phyloP scores from a whole-genome alignment of 2,888 invertebrate genomes.

The Thera obeliscata region DNA sequence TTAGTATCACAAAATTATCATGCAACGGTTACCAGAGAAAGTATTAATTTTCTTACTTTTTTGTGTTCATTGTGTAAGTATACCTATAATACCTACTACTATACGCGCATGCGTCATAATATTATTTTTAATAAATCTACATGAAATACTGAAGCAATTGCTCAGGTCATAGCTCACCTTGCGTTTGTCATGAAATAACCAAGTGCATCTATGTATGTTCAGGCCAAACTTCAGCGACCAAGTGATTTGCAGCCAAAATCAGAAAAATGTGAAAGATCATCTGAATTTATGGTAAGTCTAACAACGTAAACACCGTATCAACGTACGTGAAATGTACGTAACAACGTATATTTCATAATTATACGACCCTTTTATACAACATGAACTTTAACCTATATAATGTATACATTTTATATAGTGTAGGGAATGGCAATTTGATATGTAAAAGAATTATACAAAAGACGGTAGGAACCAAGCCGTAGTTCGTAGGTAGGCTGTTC shows the following conservation, averaged over 20 bases:
- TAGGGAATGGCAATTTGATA: no score
- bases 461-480: no score
- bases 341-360: neutral
- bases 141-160: neutral
- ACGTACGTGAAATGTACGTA: no score
- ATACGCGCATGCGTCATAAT: no score
- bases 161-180: neutral
- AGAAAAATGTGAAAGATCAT: conserved; percentile 51
- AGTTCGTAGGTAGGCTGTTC: no score
- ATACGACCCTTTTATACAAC: no score
- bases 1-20: neutral
- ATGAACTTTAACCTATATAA: no score
- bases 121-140: no score
- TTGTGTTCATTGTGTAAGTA: conserved; percentile 40
- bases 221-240: conserved; percentile 33
- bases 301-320: no score
- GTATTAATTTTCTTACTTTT: conserved; percentile 31
- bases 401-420: no score
- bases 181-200: neutral
- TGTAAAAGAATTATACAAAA: no score
- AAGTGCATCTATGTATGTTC: neutral
- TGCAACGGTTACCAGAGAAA: conserved; percentile 26
- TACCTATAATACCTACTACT: no score
- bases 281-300: conserved; percentile 49
- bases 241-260: conserved; percentile 37